Conservation (phyloP, 2,113 vertebrate genomes). For the Psittacara wagleri region DNA sequence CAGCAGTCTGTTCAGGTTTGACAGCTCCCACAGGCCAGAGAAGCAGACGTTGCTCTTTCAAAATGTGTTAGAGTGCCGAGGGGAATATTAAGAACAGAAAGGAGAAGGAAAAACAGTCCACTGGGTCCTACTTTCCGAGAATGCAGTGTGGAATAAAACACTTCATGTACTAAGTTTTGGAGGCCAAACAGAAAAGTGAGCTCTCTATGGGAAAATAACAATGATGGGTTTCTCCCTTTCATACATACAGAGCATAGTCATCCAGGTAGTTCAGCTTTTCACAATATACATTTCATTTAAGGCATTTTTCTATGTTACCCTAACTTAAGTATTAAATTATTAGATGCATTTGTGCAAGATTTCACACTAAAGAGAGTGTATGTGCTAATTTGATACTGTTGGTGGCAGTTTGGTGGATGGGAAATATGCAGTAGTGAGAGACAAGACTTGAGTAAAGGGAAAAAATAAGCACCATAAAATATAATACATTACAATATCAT, state of each 20-base stretch:
- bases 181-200: neutral
- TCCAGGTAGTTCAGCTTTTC: neutral
- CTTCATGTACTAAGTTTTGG: neutral
- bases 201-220: neutral
- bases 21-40: neutral
- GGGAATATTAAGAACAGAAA: neutral
- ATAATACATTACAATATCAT: neutral
- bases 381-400: neutral
- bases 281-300: neutral
- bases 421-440: neutral
- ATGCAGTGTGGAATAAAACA: neutral
- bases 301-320: neutral
- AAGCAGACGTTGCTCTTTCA: slow-evolving; percentile 6
- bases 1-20: neutral
- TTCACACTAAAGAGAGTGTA: neutral
- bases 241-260: neutral
- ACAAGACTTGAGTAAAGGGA: neutral
- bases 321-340: neutral
- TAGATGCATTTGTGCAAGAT: neutral
- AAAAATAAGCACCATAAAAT: neutral
- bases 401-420: neutral
- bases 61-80: neutral
- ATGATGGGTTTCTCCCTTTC: neutral
- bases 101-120: neutral
- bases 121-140: neutral